Evolutionary conservation across 1,140 invertebrate genomes (phyloP), one percentile per base, ranked within the genome.

Genomic region (Mya arenaria): DNA sequence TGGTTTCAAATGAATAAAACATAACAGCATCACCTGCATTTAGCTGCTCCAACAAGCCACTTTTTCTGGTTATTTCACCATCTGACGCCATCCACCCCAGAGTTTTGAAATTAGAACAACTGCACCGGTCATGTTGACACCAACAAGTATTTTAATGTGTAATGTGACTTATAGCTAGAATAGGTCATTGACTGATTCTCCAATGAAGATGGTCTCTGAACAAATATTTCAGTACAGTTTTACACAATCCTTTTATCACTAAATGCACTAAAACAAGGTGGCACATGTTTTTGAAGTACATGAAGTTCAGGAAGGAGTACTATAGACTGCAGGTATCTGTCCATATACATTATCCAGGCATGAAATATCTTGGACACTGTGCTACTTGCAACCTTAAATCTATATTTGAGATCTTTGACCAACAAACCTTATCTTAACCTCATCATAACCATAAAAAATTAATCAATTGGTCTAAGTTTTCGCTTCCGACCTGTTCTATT

Each of bases 141-240:
- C 82, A 77, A 85, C 62, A 4, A 85, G 34, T 13, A 30, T 34
- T 55, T 85, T 82, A 85, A 85, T 8, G 82, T 83, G 23, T 84
- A 74, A 55, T 80, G 75, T 10, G 77, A 81, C 34, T 84, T 84
- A 55, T 85, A 85, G 25, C 71, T 63, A n/a, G 84, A 85, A 63
- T 71, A 83, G 15, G 81, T 75, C 19, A 58, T 32, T 2, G 17
- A 37, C 41, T 80, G 34, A 34, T 69, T 80, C 25, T 85, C 36
- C 52, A 85, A 44, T 15, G 81, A 75, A 4, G 77, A 85, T 39
- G 81, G 74, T n/a, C 56, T 85, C 32, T 85, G 69, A 19, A 80
- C 56, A 74, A 83, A 85, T 13, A 83, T 55, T 62, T 85, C 80
- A 56, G 84, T 83, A 41, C 81, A 83, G 30, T 84, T 65, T 13